These are phyloP conservation scores for Nyctibius bracteatus DNA, from an alignment of 2,113 vertebrate genomes.

Conservation along the genomic window DNA sequence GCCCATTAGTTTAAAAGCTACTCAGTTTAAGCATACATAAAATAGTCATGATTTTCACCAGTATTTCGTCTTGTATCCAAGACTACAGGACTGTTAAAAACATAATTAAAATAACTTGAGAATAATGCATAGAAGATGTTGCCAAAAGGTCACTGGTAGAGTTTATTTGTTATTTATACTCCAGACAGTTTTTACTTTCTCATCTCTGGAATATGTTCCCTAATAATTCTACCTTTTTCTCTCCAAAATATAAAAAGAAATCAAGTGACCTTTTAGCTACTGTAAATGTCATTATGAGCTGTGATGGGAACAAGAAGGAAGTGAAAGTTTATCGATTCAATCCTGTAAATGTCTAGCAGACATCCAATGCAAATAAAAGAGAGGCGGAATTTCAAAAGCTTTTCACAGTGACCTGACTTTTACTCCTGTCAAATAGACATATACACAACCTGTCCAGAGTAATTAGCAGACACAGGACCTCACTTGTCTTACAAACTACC, in stretches of 20 bases:
- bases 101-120: not conserved
- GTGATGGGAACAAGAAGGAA: conserved; percentile 10
- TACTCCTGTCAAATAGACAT: not conserved
- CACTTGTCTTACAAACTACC: not conserved
- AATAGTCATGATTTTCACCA: not conserved
- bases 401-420: not conserved
- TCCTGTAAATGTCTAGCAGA: not conserved
- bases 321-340: not conserved
- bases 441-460: not conserved
- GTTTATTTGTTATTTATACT: conserved; percentile 11
- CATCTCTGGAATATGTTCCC: not conserved
- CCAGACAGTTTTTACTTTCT: not conserved
- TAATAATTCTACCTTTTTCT: not conserved
- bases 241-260: not conserved
- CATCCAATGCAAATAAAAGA: not conserved
- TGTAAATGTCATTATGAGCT: conserved; percentile 43
- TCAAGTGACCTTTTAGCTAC: conserved; percentile 26
- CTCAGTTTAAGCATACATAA: not conserved
- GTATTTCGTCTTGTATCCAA: not conserved
- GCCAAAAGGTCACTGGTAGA: not conserved
- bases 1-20: not conserved
- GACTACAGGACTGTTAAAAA: not conserved
- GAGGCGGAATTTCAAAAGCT: not conserved
- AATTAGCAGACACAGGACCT: not conserved
- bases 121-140: not conserved